These are phyloP conservation scores for Philypnodon macrostomus DNA, from an alignment of 2,797 vertebrate genomes.

Conservation along the genomic window DNA sequence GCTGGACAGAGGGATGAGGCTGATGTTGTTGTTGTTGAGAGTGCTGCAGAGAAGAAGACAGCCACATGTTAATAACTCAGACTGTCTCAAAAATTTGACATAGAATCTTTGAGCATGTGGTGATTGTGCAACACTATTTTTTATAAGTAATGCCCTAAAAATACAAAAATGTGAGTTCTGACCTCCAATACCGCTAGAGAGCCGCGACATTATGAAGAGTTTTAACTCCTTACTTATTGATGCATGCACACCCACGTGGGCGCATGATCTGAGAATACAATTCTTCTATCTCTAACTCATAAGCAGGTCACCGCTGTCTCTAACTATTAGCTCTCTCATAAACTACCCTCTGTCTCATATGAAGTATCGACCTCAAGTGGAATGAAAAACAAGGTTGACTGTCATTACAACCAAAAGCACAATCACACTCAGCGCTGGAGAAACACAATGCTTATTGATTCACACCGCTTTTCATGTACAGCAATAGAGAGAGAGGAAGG, in stretches of 20 bases:
- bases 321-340: conserved; percentile 46
- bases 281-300: conserved; percentile 24
- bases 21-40: conserved; percentile 99
- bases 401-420: conserved; percentile 33
- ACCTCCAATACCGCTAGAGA: conserved; percentile 3
- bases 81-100: neutral
- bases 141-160: too few relatives aligned
- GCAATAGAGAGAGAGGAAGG: conserved; percentile 37
- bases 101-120: neutral
- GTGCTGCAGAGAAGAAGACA: conserved; percentile 78
- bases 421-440: conserved; percentile 22
- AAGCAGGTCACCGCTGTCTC: conserved; percentile 44
- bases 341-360: conserved; percentile 44
- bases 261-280: neutral
- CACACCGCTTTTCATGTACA: conserved; percentile 35
- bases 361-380: conserved; percentile 44
- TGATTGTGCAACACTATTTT: too few relatives aligned
- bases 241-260: conserved; percentile 8
- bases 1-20: conserved; percentile 95
- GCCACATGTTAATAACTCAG: neutral
- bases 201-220: conserved; percentile 14
- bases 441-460: conserved; percentile 54
- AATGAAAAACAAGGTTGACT: conserved; percentile 51
- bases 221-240: conserved; percentile 39
- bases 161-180: neutral